A percentile compares a stretch with the other conserved stretches of the same genome.
Evolutionary conservation across 2,888 invertebrate genomes (phyloP).

Genomic region (Drosophila mulleri): DNA sequence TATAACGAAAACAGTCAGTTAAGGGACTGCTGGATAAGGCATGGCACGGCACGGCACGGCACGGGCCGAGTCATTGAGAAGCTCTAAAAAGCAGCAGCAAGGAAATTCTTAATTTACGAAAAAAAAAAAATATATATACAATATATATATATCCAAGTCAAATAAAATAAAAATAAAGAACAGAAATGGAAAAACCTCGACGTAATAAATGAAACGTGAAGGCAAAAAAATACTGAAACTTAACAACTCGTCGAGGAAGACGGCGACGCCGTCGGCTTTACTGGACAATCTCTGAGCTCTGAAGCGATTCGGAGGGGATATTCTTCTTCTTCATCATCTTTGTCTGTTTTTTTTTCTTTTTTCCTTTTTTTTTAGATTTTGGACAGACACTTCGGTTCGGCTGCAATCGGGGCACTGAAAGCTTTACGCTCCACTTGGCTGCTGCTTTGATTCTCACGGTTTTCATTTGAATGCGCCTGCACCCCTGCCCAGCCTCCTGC

Average conservation of each 20-base stretch:
- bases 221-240: conserved; percentile 53
- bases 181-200: conserved; percentile 53
- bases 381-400: conserved; percentile 45
- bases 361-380: conserved; percentile 46
- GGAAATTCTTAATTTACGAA: conserved; percentile 73
- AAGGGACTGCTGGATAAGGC: conserved; percentile 29
- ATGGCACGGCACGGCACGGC: background rate
- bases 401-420: conserved; percentile 66
- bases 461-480: conserved; percentile 75
- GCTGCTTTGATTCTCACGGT: conserved; percentile 77
- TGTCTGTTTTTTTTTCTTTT: background rate
- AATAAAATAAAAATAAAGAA: conserved; percentile 2
- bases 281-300: conserved; percentile 59
- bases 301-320: conserved; percentile 11
- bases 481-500: background rate
- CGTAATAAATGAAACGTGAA: conserved; percentile 76
- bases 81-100: conserved; percentile 66
- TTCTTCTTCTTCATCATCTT: background rate
- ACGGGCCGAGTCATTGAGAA: conserved; percentile 59
- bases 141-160: background rate
- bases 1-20: conserved; percentile 79
- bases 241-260: conserved; percentile 44
- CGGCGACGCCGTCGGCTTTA: conserved; percentile 17
- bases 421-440: conserved; percentile 75
- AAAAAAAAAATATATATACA: conserved; percentile 24